phyloP scores from a whole-genome alignment of 1,140 invertebrate genomes.

The Trachymyrmex septentrionalis region DNA sequence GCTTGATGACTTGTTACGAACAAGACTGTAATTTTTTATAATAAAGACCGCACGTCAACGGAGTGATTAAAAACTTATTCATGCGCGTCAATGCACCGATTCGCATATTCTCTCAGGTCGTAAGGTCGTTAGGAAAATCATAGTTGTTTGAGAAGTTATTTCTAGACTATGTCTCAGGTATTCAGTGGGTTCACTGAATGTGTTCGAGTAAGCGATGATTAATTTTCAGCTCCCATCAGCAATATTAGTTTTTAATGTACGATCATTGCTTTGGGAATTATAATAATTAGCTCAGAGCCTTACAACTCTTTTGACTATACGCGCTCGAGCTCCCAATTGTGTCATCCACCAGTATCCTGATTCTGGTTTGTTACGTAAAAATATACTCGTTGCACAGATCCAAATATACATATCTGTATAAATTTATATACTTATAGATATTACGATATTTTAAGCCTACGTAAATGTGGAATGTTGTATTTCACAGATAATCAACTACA shows the following conservation, averaged over 20 bases:
- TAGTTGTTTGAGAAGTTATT: constrained; percentile 67
- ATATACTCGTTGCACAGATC: background rate
- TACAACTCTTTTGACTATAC: constrained; percentile 45
- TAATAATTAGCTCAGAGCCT: constrained; percentile 77
- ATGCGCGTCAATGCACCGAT: constrained; percentile 46
- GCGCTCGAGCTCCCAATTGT: constrained; percentile 68
- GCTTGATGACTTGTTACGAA: background rate
- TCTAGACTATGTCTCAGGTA: constrained; percentile 48
- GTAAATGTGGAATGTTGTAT: constrained; percentile 5
- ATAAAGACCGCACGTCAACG: background rate
- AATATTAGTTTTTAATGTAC: constrained; percentile 78
- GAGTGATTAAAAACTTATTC: constrained; percentile 59
- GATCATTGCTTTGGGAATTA: constrained; percentile 73
- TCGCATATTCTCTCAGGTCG: constrained; percentile 3
- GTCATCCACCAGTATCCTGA: constrained; percentile 64
- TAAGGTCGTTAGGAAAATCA: constrained; percentile 56
- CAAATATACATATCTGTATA: background rate
- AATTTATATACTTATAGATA: background rate
- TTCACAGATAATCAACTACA: constrained; percentile 8
- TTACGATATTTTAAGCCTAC: background rate
- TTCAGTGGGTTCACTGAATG: constrained; percentile 69
- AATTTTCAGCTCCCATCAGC: constrained; percentile 72
- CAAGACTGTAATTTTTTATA: constrained; percentile 24
- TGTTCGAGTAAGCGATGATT: constrained; percentile 66
- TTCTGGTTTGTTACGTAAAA: constrained; percentile 42